A percentile compares a stretch with the other conserved stretches of the same genome.
These are phyloP conservation scores for Trachemys scripta DNA, from an alignment of 2,113 vertebrate species.

Conservation along the genomic window DNA sequence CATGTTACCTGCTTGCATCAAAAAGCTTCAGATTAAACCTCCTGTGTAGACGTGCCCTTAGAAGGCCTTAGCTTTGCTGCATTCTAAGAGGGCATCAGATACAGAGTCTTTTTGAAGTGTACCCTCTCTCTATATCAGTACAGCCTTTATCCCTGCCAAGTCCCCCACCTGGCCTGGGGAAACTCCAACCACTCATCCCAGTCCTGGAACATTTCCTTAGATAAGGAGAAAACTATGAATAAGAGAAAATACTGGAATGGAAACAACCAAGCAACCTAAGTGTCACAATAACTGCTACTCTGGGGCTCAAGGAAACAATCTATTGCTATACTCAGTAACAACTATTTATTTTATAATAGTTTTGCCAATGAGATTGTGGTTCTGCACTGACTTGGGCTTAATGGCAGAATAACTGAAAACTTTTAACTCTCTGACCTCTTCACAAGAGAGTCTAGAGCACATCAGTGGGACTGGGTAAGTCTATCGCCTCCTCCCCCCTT, in stretches of 20 bases:
- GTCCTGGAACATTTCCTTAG: fast-evolving
- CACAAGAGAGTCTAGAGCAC: not conserved
- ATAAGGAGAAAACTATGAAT: no score
- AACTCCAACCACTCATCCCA: not conserved
- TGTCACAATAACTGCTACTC: not conserved
- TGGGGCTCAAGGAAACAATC: not conserved
- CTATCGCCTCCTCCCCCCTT: not conserved
- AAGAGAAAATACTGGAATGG: no score
- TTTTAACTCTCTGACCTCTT: not conserved
- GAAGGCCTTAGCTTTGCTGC: not conserved
- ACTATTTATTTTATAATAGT: not conserved
- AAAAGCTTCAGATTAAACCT: no score
- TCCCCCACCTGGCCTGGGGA: not conserved
- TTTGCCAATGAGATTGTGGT: not conserved
- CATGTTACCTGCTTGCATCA: no score
- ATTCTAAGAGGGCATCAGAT: not conserved
- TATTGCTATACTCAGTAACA: not conserved
- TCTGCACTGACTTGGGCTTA: no score
- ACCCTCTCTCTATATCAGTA: not conserved
- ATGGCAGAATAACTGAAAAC: not conserved
- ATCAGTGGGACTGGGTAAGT: not conserved
- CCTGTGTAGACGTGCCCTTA: no score
- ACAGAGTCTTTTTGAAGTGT: not conserved
- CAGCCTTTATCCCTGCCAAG: not conserved
- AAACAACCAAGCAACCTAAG: not conserved